phyloP scores from a whole-genome alignment of 2,888 invertebrate genomes.

The Apeira syringaria region DNA sequence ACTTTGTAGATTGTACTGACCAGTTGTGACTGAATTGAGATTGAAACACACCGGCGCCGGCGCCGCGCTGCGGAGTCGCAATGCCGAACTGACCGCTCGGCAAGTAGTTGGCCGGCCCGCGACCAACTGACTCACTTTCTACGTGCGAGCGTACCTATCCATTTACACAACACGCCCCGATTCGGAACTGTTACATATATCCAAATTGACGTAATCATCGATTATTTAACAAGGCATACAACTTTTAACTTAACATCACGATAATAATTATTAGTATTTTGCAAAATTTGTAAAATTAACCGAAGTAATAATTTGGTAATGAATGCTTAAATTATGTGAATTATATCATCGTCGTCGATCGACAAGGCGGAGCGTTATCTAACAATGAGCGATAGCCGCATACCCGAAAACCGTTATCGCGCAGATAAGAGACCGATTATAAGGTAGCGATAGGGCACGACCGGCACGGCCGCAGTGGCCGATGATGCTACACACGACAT shows the following conservation, averaged over 20 bases:
- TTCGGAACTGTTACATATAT: not conserved
- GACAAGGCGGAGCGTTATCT: slow-evolving; percentile 22
- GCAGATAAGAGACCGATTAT: slow-evolving; percentile 23
- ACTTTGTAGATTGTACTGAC: too few species aligned
- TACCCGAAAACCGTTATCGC: slow-evolving; percentile 24
- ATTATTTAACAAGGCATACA: too few species aligned
- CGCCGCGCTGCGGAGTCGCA: not conserved
- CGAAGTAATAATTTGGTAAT: not conserved
- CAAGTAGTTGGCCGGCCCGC: too few species aligned
- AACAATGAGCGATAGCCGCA: slow-evolving; percentile 24
- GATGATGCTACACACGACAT: slow-evolving; percentile 3
- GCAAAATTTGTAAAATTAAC: not conserved
- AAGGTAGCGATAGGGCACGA: slow-evolving; percentile 16
- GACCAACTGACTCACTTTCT: not conserved
- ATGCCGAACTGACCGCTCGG: too few species aligned
- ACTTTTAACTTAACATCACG: too few species aligned
- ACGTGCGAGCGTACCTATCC: not conserved
- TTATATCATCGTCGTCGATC: slow-evolving; percentile 3
- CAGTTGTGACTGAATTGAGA: too few species aligned
- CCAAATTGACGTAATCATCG: not conserved
- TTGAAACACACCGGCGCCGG: not conserved
- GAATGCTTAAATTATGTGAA: not conserved
- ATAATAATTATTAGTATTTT: too few species aligned
- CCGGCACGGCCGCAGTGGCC: slow-evolving; percentile 32
- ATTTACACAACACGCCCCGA: not conserved